A percentile compares a stretch with the other conserved stretches of the same genome.
These are phyloP conservation scores for Tachysurus vachellii DNA, from an alignment of 2,113 vertebrate genomes.

Conservation along the genomic window DNA sequence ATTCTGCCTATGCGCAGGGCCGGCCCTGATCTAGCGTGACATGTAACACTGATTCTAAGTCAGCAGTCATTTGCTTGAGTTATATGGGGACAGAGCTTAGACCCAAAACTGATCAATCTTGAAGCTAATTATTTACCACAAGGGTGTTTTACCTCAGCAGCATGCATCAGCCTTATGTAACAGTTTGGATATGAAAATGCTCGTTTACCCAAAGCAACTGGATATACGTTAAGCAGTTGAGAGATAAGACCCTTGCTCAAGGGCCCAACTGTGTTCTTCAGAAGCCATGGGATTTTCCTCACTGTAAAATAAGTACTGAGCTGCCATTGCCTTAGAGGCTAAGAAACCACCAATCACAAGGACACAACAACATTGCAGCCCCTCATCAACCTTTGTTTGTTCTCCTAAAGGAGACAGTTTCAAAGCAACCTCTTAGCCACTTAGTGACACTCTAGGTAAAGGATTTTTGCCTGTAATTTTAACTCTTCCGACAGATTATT, in stretches of 20 bases:
- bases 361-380: background rate
- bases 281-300: background rate
- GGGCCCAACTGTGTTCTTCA: background rate
- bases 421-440: background rate
- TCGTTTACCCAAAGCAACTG: background rate
- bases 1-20: no score
- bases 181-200: background rate
- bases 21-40: background rate
- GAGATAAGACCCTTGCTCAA: background rate
- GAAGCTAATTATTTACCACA: background rate
- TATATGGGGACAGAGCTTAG: background rate
- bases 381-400: constrained; percentile 4
- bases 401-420: background rate
- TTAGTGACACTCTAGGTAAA: background rate
- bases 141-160: background rate
- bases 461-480: background rate
- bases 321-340: background rate
- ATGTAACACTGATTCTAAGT: background rate
- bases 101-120: background rate
- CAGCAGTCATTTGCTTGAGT: background rate
- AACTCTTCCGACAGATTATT: background rate
- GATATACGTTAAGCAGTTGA: background rate
- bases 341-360: background rate
- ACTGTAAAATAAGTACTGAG: background rate
- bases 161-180: background rate